Conservation (phyloP, 2,888 invertebrate genomes). For the Xanthorhoe spadicearia region DNA sequence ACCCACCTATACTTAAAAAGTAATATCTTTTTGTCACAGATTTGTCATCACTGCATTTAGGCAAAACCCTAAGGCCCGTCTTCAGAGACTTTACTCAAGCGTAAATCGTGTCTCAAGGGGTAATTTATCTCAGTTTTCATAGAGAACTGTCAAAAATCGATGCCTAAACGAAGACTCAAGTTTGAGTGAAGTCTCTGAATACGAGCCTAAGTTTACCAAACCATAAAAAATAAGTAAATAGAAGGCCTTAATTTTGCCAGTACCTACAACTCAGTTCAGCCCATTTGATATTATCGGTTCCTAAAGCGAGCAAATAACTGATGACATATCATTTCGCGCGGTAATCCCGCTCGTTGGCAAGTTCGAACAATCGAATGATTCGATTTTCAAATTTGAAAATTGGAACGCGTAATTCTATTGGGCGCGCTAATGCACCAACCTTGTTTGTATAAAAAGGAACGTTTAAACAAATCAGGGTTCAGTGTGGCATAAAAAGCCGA, state of each 20-base stretch:
- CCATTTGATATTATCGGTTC: background rate
- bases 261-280: background rate
- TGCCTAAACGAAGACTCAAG: too few relatives aligned
- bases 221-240: too few relatives aligned
- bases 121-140: too few relatives aligned
- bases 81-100: too few relatives aligned
- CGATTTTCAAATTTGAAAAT: constrained; percentile 76
- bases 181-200: too few relatives aligned
- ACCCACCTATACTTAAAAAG: too few relatives aligned
- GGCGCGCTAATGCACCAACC: constrained; percentile 72
- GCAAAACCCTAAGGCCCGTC: too few relatives aligned
- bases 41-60: too few relatives aligned
- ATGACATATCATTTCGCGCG: constrained; percentile 9
- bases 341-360: constrained; percentile 45
- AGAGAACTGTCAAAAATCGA: too few relatives aligned
- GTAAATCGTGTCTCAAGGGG: too few relatives aligned
- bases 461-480: constrained; percentile 69
- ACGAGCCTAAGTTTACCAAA: background rate
- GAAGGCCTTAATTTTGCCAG: too few relatives aligned
- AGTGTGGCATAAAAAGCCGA: constrained; percentile 59
- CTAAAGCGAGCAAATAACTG: constrained; percentile 1
- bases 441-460: constrained; percentile 72
- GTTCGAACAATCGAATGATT: constrained; percentile 69
- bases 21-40: too few relatives aligned
- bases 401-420: constrained; percentile 74